These are phyloP conservation scores for Aptenodytes forsteri DNA, from an alignment of 2,113 vertebrate genomes.

Conservation along the genomic window DNA sequence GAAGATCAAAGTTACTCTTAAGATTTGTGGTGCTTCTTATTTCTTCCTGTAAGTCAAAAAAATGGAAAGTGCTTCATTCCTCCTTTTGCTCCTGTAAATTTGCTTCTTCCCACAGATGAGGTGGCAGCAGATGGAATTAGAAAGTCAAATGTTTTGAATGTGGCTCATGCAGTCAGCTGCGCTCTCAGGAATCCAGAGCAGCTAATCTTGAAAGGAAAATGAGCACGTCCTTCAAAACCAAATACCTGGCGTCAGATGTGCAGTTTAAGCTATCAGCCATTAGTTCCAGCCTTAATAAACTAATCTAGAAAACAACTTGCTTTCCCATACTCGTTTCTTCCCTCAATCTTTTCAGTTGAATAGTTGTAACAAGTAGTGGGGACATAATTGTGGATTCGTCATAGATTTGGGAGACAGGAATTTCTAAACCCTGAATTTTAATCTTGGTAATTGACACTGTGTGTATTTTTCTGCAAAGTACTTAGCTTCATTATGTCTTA, in stretches of 20 bases:
- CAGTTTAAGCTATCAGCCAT: not conserved
- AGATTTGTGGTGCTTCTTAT: not conserved
- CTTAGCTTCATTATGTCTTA: not conserved
- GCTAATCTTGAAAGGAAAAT: constrained; percentile 34
- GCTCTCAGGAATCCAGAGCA: not conserved
- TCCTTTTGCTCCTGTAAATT: not conserved
- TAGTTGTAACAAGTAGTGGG: not conserved
- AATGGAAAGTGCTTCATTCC: not conserved
- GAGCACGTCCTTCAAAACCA: not conserved
- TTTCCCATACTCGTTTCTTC: not conserved
- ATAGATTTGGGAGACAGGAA: not conserved
- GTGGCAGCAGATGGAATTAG: constrained; percentile 14
- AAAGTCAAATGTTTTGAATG: not conserved
- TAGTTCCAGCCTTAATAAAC: not conserved
- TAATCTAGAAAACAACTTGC: constrained; percentile 13
- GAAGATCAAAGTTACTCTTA: not conserved
- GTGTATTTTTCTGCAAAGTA: not conserved
- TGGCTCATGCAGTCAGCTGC: not conserved
- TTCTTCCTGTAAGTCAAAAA: not conserved
- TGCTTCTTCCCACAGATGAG: not conserved
- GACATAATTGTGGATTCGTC: not conserved
- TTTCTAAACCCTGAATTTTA: not conserved
- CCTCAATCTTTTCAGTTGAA: not conserved
- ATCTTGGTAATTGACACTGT: not conserved
- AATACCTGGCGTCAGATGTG: not conserved